Conservation (phyloP, 2,888 invertebrate genomes). For the Acleris emargana region DNA sequence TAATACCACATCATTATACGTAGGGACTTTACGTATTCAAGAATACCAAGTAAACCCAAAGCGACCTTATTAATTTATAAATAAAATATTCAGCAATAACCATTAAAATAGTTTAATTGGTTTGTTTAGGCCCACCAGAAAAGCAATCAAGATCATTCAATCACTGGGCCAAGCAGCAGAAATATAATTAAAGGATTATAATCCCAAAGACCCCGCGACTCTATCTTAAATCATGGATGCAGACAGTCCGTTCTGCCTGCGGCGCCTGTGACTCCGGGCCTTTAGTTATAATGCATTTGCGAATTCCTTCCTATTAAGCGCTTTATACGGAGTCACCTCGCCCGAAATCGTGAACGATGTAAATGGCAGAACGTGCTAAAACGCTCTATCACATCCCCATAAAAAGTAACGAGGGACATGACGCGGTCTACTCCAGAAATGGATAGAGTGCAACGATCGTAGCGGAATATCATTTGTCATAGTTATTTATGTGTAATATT, state of each 20-base stretch:
- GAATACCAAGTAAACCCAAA: no score
- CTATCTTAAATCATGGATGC: constrained; percentile 59
- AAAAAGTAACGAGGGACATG: constrained; percentile 56
- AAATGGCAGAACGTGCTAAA: constrained; percentile 48
- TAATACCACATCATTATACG: no score
- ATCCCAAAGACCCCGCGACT: constrained; percentile 53
- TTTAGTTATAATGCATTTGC: constrained; percentile 2
- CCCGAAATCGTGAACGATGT: constrained; percentile 40
- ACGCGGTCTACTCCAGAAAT: constrained; percentile 49
- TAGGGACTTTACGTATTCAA: no score
- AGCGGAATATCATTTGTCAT: constrained; percentile 66
- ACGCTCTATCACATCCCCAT: constrained; percentile 54
- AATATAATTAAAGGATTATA: constrained; percentile 73
- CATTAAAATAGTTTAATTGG: constrained; percentile 60
- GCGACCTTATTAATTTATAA: constrained; percentile 12
- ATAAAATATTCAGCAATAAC: constrained; percentile 45
- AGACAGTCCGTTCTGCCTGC: constrained; percentile 51
- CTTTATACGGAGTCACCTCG: constrained; percentile 20
- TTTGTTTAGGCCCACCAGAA: constrained; percentile 62
- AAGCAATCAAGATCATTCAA: constrained; percentile 75
- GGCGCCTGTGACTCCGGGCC: neutral
- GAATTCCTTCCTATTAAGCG: constrained; percentile 1
- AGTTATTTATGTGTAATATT: constrained; percentile 62
- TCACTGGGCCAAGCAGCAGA: constrained; percentile 65
- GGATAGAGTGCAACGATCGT: constrained; percentile 48